Conservation (phyloP, 2,888 invertebrate genomes). For the Megastigmus dorsalis region DNA sequence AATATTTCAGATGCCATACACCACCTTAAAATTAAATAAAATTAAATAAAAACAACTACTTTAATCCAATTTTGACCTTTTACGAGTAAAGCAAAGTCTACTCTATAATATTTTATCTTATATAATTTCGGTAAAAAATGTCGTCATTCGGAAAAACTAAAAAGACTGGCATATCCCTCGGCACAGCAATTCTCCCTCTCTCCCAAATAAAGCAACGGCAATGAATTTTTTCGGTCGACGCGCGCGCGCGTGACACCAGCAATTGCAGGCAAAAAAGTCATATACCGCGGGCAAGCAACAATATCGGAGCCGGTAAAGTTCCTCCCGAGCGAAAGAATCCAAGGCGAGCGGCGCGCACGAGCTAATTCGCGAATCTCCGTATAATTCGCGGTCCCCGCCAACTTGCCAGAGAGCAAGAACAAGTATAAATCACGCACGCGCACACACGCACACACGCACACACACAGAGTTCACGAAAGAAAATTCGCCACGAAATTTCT, state of each 20-base stretch:
- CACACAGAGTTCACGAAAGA: neutral
- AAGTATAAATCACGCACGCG: constrained; percentile 31
- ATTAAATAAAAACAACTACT: no score
- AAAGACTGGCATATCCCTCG: no score
- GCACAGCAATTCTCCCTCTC: neutral
- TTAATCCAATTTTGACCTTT: no score
- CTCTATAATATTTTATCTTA: no score
- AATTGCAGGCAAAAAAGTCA: neutral
- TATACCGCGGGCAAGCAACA: neutral
- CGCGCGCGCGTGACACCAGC: no score
- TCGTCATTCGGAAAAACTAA: no score
- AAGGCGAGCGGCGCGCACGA: neutral
- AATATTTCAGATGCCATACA: no score
- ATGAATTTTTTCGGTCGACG: constrained; percentile 19
- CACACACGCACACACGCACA: neutral
- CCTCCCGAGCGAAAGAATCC: constrained; percentile 20
- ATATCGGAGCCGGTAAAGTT: constrained; percentile 23
- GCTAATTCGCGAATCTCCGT: constrained; percentile 36
- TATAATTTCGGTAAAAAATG: no score
- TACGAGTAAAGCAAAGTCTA: no score
- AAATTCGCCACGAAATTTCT: constrained; percentile 27
- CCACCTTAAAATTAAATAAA: no score
- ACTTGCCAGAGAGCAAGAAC: no score
- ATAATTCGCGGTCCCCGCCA: constrained; percentile 26
- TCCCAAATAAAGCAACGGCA: constrained; percentile 11